Evolutionary conservation across 2,888 invertebrate species (phyloP).

Genomic region (Pycnomerus fuliginosus): DNA sequence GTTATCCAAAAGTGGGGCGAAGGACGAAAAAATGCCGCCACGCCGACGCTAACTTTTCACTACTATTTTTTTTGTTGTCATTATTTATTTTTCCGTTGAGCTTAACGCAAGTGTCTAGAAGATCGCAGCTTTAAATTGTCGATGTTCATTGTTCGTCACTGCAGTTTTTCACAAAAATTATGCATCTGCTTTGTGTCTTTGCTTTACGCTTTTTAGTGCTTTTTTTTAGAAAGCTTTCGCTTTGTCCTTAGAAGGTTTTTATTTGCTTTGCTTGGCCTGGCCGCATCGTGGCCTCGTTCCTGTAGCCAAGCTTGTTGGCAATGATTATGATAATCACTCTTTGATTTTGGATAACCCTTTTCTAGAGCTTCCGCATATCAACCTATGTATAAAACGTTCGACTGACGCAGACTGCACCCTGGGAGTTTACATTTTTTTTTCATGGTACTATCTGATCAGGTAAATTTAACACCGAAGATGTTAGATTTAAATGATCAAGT

Average conservation of each 20-base stretch:
- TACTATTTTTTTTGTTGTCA: slow-evolving; percentile 23
- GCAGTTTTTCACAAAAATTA: slow-evolving; percentile 33
- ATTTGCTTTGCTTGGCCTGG: slow-evolving; percentile 38
- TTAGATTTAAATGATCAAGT: neutral
- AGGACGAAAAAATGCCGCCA: slow-evolving; percentile 46
- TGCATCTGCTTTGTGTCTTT: slow-evolving; percentile 27
- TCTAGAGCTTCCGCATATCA: slow-evolving; percentile 50
- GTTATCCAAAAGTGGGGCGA: slow-evolving; percentile 56
- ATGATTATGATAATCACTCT: slow-evolving; percentile 37
- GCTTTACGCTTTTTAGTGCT: slow-evolving; percentile 38
- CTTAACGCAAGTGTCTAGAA: slow-evolving; percentile 42
- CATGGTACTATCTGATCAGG: too few relatives aligned
- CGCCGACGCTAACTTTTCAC: slow-evolving; percentile 45
- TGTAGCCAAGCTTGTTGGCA: slow-evolving; percentile 37
- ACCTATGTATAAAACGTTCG: neutral
- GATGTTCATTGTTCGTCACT: slow-evolving; percentile 41
- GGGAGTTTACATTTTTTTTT: neutral
- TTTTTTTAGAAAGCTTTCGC: slow-evolving; percentile 38
- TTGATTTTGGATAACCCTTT: slow-evolving; percentile 52
- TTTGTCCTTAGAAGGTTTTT: slow-evolving; percentile 32
- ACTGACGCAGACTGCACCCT: slow-evolving; percentile 11
- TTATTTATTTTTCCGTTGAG: slow-evolving; percentile 34
- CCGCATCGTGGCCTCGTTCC: slow-evolving; percentile 34
- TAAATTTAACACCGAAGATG: too few relatives aligned
- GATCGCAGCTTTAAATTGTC: slow-evolving; percentile 45